Percentiles rank a stretch among this genome's conserved stretches.
These are phyloP conservation scores for Gymnothorax reevesii DNA, from an alignment of 2,797 vertebrate species.

Conservation along the genomic window DNA sequence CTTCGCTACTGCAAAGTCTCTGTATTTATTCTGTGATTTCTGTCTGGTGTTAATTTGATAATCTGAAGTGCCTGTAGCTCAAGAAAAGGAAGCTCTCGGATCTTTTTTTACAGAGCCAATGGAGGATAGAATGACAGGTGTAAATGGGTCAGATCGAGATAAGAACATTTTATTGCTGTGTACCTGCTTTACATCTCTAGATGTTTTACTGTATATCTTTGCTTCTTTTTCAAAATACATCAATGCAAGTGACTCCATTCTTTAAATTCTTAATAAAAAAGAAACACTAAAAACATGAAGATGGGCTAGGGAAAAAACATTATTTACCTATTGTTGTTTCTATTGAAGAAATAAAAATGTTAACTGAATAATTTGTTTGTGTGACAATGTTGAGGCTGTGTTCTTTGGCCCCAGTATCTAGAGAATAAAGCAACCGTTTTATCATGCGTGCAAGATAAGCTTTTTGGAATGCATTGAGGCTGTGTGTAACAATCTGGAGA, in stretches of 20 bases:
- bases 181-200: neutral
- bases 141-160: slow-evolving; percentile 17
- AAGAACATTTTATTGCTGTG: too few species aligned
- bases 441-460: neutral
- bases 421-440: neutral
- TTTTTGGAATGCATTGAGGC: neutral
- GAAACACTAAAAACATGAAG: neutral
- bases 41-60: neutral
- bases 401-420: neutral
- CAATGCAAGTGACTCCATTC: neutral
- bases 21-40: neutral
- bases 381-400: neutral
- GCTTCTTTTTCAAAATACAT: neutral
- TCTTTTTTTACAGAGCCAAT: neutral
- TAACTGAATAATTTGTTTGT: neutral
- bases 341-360: neutral
- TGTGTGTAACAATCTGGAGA: neutral
- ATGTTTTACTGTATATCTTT: neutral
- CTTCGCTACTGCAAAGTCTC: neutral
- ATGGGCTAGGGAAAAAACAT: too few species aligned
- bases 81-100: neutral
- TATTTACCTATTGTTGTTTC: too few species aligned
- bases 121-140: neutral
- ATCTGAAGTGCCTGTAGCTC: neutral
- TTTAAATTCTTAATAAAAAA: neutral